Evolutionary conservation across 2,888 invertebrate species (phyloP).

Genomic region (Zonitis immaculata): DNA sequence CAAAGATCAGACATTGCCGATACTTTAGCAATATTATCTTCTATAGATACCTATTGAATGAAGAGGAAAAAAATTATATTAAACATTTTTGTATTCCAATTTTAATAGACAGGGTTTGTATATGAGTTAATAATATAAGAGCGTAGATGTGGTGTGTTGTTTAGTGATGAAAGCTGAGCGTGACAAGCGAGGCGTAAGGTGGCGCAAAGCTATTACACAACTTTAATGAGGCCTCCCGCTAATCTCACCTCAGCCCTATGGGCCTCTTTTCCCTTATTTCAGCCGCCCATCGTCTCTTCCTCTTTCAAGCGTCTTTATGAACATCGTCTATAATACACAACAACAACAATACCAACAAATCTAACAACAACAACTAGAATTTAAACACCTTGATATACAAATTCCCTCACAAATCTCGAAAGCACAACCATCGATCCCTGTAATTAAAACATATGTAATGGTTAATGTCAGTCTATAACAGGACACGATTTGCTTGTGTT

Average conservation of each 20-base stretch:
- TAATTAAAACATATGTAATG: slow-evolving; percentile 50
- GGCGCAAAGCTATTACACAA: slow-evolving; percentile 48
- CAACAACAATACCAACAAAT: not conserved
- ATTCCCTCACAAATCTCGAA: slow-evolving; percentile 45
- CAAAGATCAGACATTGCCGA: slow-evolving; percentile 41
- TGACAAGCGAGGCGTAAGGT: slow-evolving; percentile 41
- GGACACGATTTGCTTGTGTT: slow-evolving; percentile 24
- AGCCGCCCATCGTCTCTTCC: slow-evolving; percentile 32
- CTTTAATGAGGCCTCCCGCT: slow-evolving; percentile 47
- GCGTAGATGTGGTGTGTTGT: slow-evolving; percentile 34
- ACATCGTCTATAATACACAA: slow-evolving; percentile 12
- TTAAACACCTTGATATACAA: slow-evolving; percentile 18
- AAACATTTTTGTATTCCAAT: too few species aligned
- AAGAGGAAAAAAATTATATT: slow-evolving; percentile 24
- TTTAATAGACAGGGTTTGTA: slow-evolving; percentile 5
- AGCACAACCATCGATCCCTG: slow-evolving; percentile 44
- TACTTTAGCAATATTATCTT: slow-evolving; percentile 25
- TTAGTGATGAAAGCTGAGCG: slow-evolving; percentile 37
- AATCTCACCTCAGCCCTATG: slow-evolving; percentile 38
- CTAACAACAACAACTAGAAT: not conserved
- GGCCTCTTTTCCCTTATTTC: slow-evolving; percentile 25
- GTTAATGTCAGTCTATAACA: slow-evolving; percentile 31
- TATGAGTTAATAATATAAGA: slow-evolving; percentile 28
- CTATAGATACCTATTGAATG: too few species aligned
- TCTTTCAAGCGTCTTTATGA: slow-evolving; percentile 38